These are phyloP conservation scores for Aleadryas rufinucha DNA, from an alignment of 2,113 vertebrate genomes.

Conservation along the genomic window DNA sequence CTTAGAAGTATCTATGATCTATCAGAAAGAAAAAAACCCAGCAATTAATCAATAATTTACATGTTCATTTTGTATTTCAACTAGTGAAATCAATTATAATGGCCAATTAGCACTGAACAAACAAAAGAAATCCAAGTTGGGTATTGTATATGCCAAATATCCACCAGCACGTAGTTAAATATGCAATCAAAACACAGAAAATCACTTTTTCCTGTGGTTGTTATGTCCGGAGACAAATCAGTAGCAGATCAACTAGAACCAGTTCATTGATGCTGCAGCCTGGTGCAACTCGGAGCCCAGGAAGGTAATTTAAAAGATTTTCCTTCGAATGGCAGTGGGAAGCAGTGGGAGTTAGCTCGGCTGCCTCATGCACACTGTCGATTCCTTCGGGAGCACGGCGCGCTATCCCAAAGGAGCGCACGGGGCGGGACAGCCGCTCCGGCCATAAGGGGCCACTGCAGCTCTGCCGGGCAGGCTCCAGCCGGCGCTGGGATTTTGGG, in stretches of 20 bases:
- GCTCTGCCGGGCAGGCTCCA: not conserved
- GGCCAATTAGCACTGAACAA: not conserved
- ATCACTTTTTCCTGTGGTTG: not conserved
- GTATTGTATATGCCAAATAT: not conserved
- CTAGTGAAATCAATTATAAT: not conserved
- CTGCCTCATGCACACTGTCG: not conserved
- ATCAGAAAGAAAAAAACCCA: not conserved
- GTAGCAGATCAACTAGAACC: not conserved
- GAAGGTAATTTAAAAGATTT: not conserved
- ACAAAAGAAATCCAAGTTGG: not conserved
- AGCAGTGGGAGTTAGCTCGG: not conserved
- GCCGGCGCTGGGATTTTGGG: not conserved
- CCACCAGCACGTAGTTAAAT: not conserved
- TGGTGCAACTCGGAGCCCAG: not conserved
- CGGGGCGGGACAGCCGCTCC: accelerated
- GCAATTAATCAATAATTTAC: not conserved
- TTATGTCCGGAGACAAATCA: not conserved
- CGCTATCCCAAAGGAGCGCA: accelerated
- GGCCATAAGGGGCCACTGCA: not conserved
- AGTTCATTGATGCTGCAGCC: not conserved
- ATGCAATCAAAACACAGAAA: not conserved
- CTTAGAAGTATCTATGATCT: not conserved
- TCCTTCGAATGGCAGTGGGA: not conserved
- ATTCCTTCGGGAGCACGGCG: accelerated
- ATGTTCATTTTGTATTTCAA: not conserved